A percentile compares a stretch with the other conserved stretches of the same genome.
These are phyloP conservation scores for Zosterops lateralis DNA, from an alignment of 2,113 vertebrate species.

Conservation along the genomic window DNA sequence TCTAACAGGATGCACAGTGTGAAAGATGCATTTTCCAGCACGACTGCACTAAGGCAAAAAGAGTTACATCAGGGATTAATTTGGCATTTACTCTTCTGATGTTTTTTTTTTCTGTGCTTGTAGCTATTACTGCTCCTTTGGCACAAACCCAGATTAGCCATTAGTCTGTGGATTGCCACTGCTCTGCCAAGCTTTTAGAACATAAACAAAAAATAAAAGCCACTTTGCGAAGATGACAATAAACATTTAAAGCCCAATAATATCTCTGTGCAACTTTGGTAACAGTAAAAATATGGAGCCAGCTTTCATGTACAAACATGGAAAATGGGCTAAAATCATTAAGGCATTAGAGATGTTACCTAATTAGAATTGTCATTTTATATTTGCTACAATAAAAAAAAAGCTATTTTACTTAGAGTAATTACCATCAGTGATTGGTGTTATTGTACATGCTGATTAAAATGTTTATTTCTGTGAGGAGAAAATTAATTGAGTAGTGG, in stretches of 20 bases:
- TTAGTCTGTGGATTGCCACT: constrained; percentile 32
- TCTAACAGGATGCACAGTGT: background rate
- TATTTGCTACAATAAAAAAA: constrained; percentile 43
- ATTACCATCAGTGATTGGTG: constrained; percentile 17
- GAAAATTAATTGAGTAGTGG: constrained; percentile 1
- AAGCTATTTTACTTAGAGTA: constrained; percentile 17
- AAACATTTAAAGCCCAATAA: constrained; percentile 57
- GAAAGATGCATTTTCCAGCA: background rate
- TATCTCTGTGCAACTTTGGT: constrained; percentile 4
- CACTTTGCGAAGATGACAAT: constrained; percentile 48
- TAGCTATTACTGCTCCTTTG: constrained; percentile 36
- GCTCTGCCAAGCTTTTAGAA: constrained; percentile 42
- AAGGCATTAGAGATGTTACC: constrained; percentile 8
- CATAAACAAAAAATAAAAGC: constrained; percentile 56
- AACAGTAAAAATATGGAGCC: constrained; percentile 26
- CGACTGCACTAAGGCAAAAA: background rate
- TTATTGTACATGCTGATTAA: constrained; percentile 33
- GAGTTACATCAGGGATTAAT: constrained; percentile 22
- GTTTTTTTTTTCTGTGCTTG: background rate
- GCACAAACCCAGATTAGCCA: constrained; percentile 55
- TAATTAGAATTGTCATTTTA: constrained; percentile 47
- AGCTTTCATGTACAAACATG: constrained; percentile 27
- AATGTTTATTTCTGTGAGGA: constrained; percentile 22
- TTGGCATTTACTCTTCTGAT: constrained; percentile 39
- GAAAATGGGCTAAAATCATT: constrained; percentile 32